A percentile compares a stretch with the other conserved stretches of the same genome.
phyloP scores from a whole-genome alignment of 2,888 invertebrate genomes.

The Nephrotoma flavescens region DNA sequence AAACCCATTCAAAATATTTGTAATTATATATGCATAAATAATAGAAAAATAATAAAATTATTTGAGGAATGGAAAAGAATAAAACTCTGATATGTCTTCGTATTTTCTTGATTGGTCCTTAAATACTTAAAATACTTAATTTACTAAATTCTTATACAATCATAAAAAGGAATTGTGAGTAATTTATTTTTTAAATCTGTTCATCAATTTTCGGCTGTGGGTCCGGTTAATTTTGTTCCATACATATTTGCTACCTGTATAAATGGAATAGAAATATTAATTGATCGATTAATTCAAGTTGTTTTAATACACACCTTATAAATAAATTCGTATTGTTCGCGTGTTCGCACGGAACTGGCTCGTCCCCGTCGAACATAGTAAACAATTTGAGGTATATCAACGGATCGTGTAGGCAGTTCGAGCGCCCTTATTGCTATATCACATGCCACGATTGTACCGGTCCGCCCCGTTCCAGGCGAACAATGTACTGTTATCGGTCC shows the following conservation, averaged over 20 bases:
- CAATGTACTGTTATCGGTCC: slow-evolving; percentile 66
- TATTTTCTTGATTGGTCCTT: background rate
- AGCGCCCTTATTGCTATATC: slow-evolving; percentile 79
- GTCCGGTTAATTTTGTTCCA: slow-evolving; percentile 68
- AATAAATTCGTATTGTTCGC: slow-evolving; percentile 83
- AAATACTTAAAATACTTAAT: background rate
- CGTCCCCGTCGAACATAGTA: slow-evolving; percentile 71
- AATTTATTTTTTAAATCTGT: background rate
- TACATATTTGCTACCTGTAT: slow-evolving; percentile 65
- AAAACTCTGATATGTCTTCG: background rate
- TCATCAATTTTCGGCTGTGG: slow-evolving; percentile 39
- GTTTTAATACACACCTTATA: slow-evolving; percentile 55
- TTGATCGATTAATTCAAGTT: background rate
- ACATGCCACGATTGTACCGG: slow-evolving; percentile 72
- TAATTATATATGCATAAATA: background rate
- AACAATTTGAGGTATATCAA: slow-evolving; percentile 77
- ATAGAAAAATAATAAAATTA: background rate
- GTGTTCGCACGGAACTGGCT: slow-evolving; percentile 78
- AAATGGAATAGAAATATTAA: background rate
- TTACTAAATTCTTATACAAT: background rate
- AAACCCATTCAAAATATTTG: background rate
- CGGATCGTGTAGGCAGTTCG: slow-evolving; percentile 55
- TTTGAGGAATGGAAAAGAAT: background rate
- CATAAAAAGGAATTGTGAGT: background rate
- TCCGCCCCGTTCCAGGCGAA: slow-evolving; percentile 81